Base-by-base conservation (phyloP, 2,113 vertebrate species). In the Neodontobutis hainanensis region DNA sequence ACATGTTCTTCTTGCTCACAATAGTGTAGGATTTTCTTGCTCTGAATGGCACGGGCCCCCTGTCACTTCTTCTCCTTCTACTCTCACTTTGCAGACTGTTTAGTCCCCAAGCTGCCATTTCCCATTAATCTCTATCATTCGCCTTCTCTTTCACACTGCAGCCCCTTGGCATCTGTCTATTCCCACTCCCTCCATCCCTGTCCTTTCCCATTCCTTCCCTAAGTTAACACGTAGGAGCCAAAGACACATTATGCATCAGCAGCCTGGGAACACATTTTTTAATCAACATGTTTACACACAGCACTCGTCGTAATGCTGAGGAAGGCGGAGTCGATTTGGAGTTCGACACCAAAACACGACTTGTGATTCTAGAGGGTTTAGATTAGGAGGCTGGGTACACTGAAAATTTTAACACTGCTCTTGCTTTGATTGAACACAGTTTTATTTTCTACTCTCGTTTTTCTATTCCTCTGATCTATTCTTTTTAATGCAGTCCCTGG, bases 401-500 rank as follows among this genome's bases (percentile, higher is more conserved):
- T 83, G 59, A 81, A 86, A 84, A 61, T 81, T 83, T 36, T 34
- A 75, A 66, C 14, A 36, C 40, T 57, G 49, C 36, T 56, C 53
- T 38, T 8, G 38, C 65, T 87, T 86, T 86, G 78, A 80, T 84
- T 71, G 64, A 87, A 83, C 67, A 46, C 63, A 62, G 49, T 65
- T 82, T 84, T 73, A 65, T 81, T 80, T 60, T 81, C 65, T 78
- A 68, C n/a, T 44, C 42, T 70, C 63, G 68, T 69, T 73, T 51
- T 46, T 75, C 51, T 83, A 42, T 59, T 36, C 52, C 55, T 88
- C 72, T 89, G 70, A 86, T 77, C 56, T 73, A 6, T 73, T 65
- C 19, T 63, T 70, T 67, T 77, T 69, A 66, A 77, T 90, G 56
- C 72, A 99, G 97, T 69, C 97, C 97, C 56, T 99, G 97, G 97